Base-by-base conservation (phyloP, 2,888 invertebrate genomes). In the Tachina lurida region DNA sequence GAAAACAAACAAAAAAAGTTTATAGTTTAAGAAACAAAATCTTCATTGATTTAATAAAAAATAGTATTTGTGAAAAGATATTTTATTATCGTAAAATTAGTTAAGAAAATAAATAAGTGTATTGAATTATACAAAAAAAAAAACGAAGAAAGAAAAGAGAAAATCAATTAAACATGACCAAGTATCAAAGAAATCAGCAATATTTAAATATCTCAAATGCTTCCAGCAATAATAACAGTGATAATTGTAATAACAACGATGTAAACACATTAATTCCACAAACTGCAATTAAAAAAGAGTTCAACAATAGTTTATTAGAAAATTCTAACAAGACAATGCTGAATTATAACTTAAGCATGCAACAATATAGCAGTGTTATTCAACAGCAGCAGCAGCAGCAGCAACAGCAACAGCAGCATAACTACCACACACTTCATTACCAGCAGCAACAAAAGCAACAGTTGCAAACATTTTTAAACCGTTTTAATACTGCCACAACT, bases 401-500 rank as follows among this genome's bases (percentile, higher is more conserved):
- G 17, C 82, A 84, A 10, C 86, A 85, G 7, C 70, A 54, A 13
- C 78, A 87, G 10, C 84, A 84, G 5, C 80, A 67, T 10, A 52
- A 77, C 10, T 85, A 79, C 67, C 86, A 86, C 39, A 41, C 68
- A 41, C 54, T 70, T n/a, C 84, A 87, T 65, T 84, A 86, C 19
- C 81, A 87, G 13, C 89, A 88, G 22, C 88, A 84, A 5, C 84
- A 90, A 12, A 88, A 90, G 15, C 91, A 91, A 84, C 90, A 90
- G 3, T 86, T 91, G 76, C 91, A 91, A 74, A 89, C 90, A 71
- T 90, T 91, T 81, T 90, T 91, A 54, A 90, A 88, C 43, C 90
- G 91, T 41, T 90, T 90, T 74, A 90, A 89, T 86, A 77, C 60
- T n/a, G 54, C 43, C 15, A 22, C 58, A 43, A 47, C 43, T 12